Evolutionary conservation across 2,888 invertebrate genomes (phyloP).

Genomic region (Agrotis exclamationis): DNA sequence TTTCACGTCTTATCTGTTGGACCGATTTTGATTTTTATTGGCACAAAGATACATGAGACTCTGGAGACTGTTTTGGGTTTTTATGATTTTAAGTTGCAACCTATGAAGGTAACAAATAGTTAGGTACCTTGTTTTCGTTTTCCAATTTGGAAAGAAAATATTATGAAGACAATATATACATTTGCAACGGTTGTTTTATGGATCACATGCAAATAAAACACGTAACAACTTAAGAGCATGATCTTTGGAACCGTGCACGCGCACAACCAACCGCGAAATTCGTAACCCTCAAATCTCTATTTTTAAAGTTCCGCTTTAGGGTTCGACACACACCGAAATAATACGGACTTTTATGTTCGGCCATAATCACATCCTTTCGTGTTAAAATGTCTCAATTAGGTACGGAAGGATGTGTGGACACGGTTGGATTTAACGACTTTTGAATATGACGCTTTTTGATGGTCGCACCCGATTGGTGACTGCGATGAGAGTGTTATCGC

Average conservation of each 20-base stretch:
- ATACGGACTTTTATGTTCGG: conserved; percentile 86
- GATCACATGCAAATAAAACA: background rate
- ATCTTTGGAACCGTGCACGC: conserved; percentile 64
- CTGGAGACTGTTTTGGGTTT: too few relatives aligned
- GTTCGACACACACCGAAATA: conserved; percentile 78
- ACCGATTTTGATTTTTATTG: too few relatives aligned
- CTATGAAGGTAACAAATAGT: background rate
- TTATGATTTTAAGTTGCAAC: background rate
- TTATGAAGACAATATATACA: background rate
- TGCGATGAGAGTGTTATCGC: conserved; percentile 80
- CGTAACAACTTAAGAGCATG: conserved; percentile 6
- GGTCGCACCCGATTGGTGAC: conserved; percentile 67
- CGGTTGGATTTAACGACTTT: conserved; percentile 82
- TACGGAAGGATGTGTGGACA: conserved; percentile 88
- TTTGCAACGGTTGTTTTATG: background rate
- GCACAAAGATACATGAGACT: too few relatives aligned
- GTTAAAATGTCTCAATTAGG: conserved; percentile 90
- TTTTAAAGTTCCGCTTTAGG: conserved; percentile 82
- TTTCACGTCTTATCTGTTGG: too few relatives aligned
- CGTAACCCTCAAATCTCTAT: conserved; percentile 75
- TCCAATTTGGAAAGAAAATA: background rate
- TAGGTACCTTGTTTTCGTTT: background rate
- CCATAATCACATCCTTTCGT: conserved; percentile 89
- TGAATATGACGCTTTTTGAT: conserved; percentile 79
- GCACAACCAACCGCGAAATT: conserved; percentile 69